Evolutionary conservation across 1,140 invertebrate species (phyloP).

Genomic region (Temnothorax longispinosus): DNA sequence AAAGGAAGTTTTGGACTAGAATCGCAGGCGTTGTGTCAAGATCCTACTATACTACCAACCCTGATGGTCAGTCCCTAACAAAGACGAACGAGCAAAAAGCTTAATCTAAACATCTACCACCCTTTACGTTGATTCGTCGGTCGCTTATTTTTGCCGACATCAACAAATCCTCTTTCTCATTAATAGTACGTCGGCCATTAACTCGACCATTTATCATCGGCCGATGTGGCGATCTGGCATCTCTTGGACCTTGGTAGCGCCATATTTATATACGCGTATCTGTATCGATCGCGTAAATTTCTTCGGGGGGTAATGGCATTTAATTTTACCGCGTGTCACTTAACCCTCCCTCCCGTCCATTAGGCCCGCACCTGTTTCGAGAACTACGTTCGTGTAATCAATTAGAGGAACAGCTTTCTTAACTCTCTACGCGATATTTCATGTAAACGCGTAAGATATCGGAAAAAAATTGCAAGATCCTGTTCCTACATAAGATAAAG

Average conservation of each 20-base stretch:
- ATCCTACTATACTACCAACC: not conserved
- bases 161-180: conserved; percentile 62
- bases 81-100: conserved; percentile 30
- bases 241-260: conserved; percentile 42
- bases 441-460: not conserved
- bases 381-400: conserved; percentile 18
- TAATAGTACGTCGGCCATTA: conserved; percentile 69
- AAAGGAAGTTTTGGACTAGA: not conserved
- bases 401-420: not conserved
- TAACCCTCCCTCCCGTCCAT: conserved; percentile 50
- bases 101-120: conserved; percentile 41
- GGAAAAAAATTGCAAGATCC: not conserved
- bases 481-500: not conserved
- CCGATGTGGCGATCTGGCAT: conserved; percentile 59
- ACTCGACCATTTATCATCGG: conserved; percentile 68
- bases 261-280: conserved; percentile 63
- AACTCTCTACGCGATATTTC: not conserved
- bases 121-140: conserved; percentile 39
- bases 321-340: conserved; percentile 69
- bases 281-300: conserved; percentile 73
- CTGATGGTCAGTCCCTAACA: not conserved
- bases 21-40: not conserved
- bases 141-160: conserved; percentile 51
- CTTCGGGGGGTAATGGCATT: conserved; percentile 67
- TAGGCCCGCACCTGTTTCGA: conserved; percentile 45